Conservation (phyloP, 2,888 invertebrate genomes). For the Vanessa cardui region DNA sequence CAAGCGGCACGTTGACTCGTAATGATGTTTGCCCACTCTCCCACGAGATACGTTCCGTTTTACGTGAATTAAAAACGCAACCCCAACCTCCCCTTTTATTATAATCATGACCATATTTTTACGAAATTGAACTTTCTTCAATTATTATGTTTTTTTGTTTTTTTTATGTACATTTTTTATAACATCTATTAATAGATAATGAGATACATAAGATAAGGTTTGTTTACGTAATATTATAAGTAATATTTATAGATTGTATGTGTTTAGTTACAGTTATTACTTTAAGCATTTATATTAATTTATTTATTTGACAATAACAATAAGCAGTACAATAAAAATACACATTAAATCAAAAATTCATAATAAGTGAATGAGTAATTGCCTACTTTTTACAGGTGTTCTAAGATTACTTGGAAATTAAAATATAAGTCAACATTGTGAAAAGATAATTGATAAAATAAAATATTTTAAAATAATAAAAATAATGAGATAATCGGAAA, state of each 20-base stretch:
- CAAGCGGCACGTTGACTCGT: constrained; percentile 39
- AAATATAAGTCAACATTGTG: too few species aligned
- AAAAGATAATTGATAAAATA: too few species aligned
- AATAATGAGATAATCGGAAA: too few species aligned
- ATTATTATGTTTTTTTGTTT: not conserved
- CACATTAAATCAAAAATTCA: too few species aligned
- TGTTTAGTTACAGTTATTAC: too few species aligned
- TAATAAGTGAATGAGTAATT: too few species aligned
- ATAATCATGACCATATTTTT: constrained; percentile 35
- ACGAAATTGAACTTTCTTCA: not conserved
- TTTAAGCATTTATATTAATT: too few species aligned
- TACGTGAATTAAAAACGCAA: constrained; percentile 72
- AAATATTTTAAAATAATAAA: too few species aligned
- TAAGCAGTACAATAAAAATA: too few species aligned
- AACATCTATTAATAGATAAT: not conserved
- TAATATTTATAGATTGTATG: not conserved
- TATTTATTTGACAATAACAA: too few species aligned
- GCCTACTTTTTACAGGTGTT: too few species aligned
- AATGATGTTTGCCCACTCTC: constrained; percentile 74
- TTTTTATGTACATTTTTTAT: not conserved
- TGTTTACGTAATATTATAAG: not conserved
- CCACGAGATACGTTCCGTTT: constrained; percentile 73
- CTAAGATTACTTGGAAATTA: too few species aligned
- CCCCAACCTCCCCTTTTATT: constrained; percentile 41
- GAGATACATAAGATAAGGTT: not conserved